Evolutionary conservation across 2,888 invertebrate genomes (phyloP).

Genomic region (Ischnura elegans): DNA sequence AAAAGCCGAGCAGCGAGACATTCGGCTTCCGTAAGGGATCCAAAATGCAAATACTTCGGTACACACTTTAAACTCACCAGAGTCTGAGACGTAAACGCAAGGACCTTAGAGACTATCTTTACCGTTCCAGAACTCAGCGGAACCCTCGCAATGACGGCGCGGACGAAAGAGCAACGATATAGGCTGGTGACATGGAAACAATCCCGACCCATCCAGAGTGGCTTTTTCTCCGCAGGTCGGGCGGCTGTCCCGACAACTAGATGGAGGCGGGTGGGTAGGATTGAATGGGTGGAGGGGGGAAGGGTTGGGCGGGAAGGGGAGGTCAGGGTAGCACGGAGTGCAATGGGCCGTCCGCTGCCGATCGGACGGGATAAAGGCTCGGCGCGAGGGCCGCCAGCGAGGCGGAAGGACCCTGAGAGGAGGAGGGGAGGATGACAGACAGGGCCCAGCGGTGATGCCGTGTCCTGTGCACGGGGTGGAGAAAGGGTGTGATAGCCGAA

Average conservation of each 20-base stretch:
- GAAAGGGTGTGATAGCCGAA: conserved; percentile 6
- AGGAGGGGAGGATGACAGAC: not conserved
- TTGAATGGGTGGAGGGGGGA: not conserved
- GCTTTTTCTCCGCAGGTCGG: not conserved
- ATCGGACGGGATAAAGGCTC: not conserved
- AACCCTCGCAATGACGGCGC: not conserved
- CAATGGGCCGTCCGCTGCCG: not conserved
- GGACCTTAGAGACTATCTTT: too few relatives aligned
- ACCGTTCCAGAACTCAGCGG: not conserved
- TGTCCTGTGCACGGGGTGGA: not conserved
- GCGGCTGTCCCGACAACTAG: too few relatives aligned
- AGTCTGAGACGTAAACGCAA: too few relatives aligned
- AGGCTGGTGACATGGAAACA: not conserved
- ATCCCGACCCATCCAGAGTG: not conserved
- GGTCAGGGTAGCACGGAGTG: not conserved
- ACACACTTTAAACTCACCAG: not conserved
- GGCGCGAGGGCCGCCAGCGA: not conserved
- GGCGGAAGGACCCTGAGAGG: not conserved
- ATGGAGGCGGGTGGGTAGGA: not conserved
- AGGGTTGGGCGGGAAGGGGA: not conserved
- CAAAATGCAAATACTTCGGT: not conserved
- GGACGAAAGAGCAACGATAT: not conserved
- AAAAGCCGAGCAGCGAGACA: not conserved
- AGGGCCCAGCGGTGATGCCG: conserved; percentile 4
- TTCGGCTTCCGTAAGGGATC: not conserved